Evolutionary conservation across 1,140 invertebrate genomes (phyloP), one percentile per base, ranked within the genome.

Genomic region (Phthorimaea operculella): DNA sequence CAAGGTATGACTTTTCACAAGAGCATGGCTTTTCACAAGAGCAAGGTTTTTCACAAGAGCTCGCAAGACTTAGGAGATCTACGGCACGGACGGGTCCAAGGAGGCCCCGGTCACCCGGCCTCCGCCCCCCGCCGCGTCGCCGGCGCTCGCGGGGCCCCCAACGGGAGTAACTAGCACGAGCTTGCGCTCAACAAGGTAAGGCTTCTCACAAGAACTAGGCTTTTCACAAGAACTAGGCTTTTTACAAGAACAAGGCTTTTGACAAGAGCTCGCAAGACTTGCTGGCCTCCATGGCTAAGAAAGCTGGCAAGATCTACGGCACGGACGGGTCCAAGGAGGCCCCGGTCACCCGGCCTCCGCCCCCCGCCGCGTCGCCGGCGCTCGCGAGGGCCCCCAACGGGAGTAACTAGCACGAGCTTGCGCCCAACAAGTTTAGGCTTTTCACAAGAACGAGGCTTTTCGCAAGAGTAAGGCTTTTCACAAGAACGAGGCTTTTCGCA

Each of bases 251-350:
- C n/a, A n/a, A n/a, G n/a, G n/a, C n/a, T n/a, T n/a, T n/a, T n/a
- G n/a, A n/a, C n/a, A n/a, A 97, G 85, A 91, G 92, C 72, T 97
- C 96, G 0, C 90, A 94, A 79, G 96, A 98, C 77, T 89, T 98
- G 59, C 87, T 98, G 3, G 93, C 93, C 15, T 95, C 92, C 33
- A 98, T 98, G 94, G 96, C 96, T n/a, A 92, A 92, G 71, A 98
- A 98, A 85, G 96, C 96, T 36, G 96, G 95, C 48, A 97, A 97
- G 87, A 98, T 98, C 62, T 98, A 98, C 87, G 96, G 96, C 45
- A 96, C 96, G 60, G 89, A 86, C 63, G 76, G 79, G 42, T 68
- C 74, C 48, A 76, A 80, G 62, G 79, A 80, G 54, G 53, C 36
- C 48, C 48, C 57, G 51, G 66, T 62, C 55, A 54, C 55, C 14